Base-by-base conservation (phyloP, 2,113 vertebrate genomes). In the Centropus bengalensis region DNA sequence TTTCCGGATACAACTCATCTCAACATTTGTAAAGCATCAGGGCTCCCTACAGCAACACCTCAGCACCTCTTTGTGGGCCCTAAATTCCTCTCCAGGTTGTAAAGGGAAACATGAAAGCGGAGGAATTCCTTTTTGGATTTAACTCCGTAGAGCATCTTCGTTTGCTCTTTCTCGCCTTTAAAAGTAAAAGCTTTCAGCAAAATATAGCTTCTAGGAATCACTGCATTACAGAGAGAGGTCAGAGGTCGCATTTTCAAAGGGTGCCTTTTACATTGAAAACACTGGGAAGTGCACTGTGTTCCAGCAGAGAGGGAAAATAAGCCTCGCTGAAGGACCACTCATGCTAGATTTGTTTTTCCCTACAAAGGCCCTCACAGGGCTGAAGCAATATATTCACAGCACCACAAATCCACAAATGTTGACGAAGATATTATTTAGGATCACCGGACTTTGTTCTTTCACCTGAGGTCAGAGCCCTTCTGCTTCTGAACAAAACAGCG, bases 161-260 rank as follows among this genome's bases (percentile, higher is more conserved):
- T 89, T 94, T 91, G 87, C 47, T 74, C 78, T 63, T 84, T 67
- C 49, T 32, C 75, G 73, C 83, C 69, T 75, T 67, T 55, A 88
- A 83, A 88, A 91, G 79, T 21, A 79, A 83, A 94, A 93, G 45
- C 64, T 58, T 80, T 82, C 93, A 75, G 76, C 59, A 83, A 42
- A 94, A 86, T 66, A 51, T 5, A 26, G 62, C 60, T 79, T 88
- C 68, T 60, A 83, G 68, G 71, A 86, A 84, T 36, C 28, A 8
- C 24, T 3, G 10, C 51, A 30, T 74, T 91, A 90, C 1, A 44
- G 45, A 91, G 51, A 3, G 1, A 79, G 89, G 93, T 79, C 90
- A 83, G 86, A 86, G 93, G 86, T 62, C 47, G 44, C 36, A 3
- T 66, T 88, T 94, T 92, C 94, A 93, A 96, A 95, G 85, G 17